Evolutionary conservation across 2,888 invertebrate genomes (phyloP), one percentile per base, ranked within the genome.

Genomic region (Nineta flava): DNA sequence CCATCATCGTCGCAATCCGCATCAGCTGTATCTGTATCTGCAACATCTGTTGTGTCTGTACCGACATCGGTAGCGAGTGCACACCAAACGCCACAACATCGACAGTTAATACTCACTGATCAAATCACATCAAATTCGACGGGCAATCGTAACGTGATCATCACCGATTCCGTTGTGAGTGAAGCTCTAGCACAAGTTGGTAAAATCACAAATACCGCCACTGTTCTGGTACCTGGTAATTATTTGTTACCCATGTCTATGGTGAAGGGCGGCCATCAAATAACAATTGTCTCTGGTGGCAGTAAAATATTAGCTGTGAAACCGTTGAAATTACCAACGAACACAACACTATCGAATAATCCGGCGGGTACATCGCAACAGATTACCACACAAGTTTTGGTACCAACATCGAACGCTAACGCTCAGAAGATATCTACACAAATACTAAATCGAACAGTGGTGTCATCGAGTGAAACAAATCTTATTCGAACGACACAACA

Each of bases 191-290:
- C 77, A 0, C 73, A 76, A 9, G 73, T 76, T 1, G 67, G 76
- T 10, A 75, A 79, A 50, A 71, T 78, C 48, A 70, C 77, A 10
- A 79, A 79, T 4, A 72, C 81, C 0, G 79, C 81, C 2, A 72
- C 77, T 0, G 79, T 83, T 7, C 62, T 83, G 41, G 79, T 82
- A 63, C 81, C 81, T n/a, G 79, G 81, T 1, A 82, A 82, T 62
- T 82, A 82, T 57, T 74, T 83, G 52, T 64, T 83, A 56, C 83
- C 83, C 1, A 79, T 82, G 56, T 81, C 81, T 3, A 74, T 82
- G 70, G 74, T 83, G 51, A 83, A 83, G 64, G 76, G 80, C 9
- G 78, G 80, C 1, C 81, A 82, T 59, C 81, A 81, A 58, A 80
- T 82, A 51, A 80, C 81, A 2, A 81, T 82, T 52, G 80, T 83